Evolutionary conservation across 2,888 invertebrate genomes (phyloP), one percentile per base, ranked within the genome.

Genomic region (Drosophila aldrichi): DNA sequence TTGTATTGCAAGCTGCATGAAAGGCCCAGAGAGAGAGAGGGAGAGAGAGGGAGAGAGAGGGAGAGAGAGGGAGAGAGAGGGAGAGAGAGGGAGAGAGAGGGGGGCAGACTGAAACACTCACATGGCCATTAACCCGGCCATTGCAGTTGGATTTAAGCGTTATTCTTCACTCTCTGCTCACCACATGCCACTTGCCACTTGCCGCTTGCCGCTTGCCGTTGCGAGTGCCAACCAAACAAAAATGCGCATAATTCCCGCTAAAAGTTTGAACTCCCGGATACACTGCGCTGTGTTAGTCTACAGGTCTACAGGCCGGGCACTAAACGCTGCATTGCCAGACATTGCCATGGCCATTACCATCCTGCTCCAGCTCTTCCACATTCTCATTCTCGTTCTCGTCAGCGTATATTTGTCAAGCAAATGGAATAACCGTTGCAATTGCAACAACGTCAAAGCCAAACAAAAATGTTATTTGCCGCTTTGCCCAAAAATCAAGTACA

Each of bases 401-500:
- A 70, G 70, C 83, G 88, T 86, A 70, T 85, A 86, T 85, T 85
- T 85, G 84, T 85, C 84, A 88, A 88, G 88, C 87, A 85, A 85
- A 85, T 85, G 84, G 89, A 85, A 85, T 87, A 85, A 83, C 84
- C 89, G 88, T 78, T 88, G 88, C 83, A 77, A 86, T 85, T 83
- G 87, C 84, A 88, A 88, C 81, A 85, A 85, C 84, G 84, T 85
- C 84, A 88, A 88, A 85, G 78, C 84, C 87, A 85, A 88, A 85
- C 84, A 85, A 85, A 85, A 85, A 85, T 85, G 88, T 86, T 85
- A 85, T 85, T 85, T 85, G 84, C 84, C 89, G 88, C 86, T 84
- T 86, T 84, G 76, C 88, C 88, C 84, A 86, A 88, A 85, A 85
- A 85, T 85, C 88, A 85, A 88, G 84, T 85, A 85, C 88, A 85